Evolutionary conservation across 2,113 vertebrate genomes (phyloP).

Genomic region (Pseudorectes ferrugineus): DNA sequence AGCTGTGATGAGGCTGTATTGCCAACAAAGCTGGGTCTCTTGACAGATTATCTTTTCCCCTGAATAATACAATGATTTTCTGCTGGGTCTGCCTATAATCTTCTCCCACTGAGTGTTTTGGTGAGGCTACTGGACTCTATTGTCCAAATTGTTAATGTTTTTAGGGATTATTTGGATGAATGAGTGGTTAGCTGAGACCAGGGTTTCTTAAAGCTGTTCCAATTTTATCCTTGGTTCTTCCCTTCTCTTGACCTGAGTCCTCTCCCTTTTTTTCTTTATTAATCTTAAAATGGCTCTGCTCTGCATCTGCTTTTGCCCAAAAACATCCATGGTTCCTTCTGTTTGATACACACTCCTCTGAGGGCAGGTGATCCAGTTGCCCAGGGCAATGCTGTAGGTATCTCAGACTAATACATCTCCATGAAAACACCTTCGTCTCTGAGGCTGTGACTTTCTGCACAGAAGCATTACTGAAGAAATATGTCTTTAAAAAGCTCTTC

Average conservation of each 20-base stretch:
- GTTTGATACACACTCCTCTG: background rate
- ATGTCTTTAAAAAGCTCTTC: background rate
- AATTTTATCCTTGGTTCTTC: background rate
- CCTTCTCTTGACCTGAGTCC: background rate
- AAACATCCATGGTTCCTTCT: background rate
- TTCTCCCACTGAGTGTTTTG: background rate
- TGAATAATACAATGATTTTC: background rate
- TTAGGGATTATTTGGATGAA: background rate
- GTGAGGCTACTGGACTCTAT: background rate
- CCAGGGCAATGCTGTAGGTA: background rate
- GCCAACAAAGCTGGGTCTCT: background rate
- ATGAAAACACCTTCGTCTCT: background rate
- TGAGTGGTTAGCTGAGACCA: background rate
- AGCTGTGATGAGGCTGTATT: background rate
- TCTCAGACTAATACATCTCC: background rate
- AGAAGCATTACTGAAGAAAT: fast-evolving
- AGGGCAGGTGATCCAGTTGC: background rate
- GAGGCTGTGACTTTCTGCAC: background rate
- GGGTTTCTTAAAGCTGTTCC: background rate
- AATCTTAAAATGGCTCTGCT: background rate
- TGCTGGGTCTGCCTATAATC: background rate
- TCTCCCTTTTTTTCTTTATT: background rate
- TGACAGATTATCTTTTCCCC: background rate
- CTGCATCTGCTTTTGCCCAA: background rate
- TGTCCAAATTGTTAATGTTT: background rate